Percentiles rank a stretch among this genome's conserved stretches.
These are phyloP conservation scores for Gadus macrocephalus DNA, from an alignment of 2,113 vertebrate genomes.

Conservation along the genomic window DNA sequence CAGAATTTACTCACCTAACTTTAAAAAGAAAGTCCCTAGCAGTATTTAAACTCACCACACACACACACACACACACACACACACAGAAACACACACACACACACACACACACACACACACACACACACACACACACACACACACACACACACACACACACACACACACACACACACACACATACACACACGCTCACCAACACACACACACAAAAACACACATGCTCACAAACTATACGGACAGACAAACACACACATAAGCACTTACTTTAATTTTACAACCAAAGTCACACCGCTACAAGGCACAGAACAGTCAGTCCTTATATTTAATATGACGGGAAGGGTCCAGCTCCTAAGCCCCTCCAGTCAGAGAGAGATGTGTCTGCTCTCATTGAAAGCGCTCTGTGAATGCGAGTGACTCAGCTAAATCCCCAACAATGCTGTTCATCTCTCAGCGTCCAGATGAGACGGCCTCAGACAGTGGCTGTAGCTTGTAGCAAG, in stretches of 20 bases:
- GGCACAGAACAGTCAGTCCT: too few species aligned
- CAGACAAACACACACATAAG: background rate
- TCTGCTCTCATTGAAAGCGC: too few species aligned
- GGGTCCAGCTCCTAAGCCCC: too few species aligned
- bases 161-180: background rate
- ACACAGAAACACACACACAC: slow-evolving; percentile 5
- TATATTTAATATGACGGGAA: too few species aligned
- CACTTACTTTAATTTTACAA: background rate
- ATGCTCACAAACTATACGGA: slow-evolving; percentile 5
- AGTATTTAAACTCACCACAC: background rate
- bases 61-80: slow-evolving; percentile 4
- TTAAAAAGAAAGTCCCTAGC: too few species aligned
- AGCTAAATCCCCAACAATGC: too few species aligned
- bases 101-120: background rate
- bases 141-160: slow-evolving; percentile 3
- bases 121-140: background rate
- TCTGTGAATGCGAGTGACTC: too few species aligned
- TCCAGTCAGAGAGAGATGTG: too few species aligned
- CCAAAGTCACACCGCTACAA: background rate
- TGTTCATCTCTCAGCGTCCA: too few species aligned
- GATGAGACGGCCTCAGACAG: too few species aligned
- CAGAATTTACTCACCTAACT: too few species aligned
- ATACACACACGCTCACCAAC: background rate
- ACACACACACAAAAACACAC: background rate
- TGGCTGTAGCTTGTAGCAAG: too few species aligned